Evolutionary conservation across 2,113 vertebrate species (phyloP).

Genomic region (Etia nguti): DNA sequence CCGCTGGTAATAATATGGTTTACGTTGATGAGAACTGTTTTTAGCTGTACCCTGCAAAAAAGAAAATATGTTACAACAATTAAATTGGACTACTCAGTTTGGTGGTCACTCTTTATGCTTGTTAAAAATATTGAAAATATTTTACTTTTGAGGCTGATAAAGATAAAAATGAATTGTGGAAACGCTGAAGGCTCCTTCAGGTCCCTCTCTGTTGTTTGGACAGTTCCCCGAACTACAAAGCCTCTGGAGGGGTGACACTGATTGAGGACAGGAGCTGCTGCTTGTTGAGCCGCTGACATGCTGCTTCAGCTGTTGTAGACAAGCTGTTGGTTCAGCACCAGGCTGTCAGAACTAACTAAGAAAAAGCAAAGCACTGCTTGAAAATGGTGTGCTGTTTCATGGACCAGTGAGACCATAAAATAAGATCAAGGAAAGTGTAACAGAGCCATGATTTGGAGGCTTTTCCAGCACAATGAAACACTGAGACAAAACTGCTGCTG

Average conservation of each 20-base stretch:
- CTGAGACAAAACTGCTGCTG: neutral
- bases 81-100: neutral
- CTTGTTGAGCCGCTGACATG: neutral
- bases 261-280: neutral
- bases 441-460: neutral
- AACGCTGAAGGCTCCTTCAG: neutral
- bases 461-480: neutral
- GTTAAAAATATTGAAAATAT: neutral
- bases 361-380: neutral
- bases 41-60: neutral
- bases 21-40: neutral
- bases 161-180: neutral
- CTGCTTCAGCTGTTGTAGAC: neutral
- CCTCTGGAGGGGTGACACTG: neutral
- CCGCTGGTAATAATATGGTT: neutral
- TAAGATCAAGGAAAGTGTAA: neutral
- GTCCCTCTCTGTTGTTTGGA: neutral
- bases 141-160: neutral
- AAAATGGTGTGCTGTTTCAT: neutral
- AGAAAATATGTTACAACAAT: neutral
- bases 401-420: neutral
- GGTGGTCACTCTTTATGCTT: neutral
- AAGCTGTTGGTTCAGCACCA: conserved; percentile 2
- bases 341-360: neutral
- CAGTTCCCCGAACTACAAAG: neutral